Evolutionary conservation across 2,113 vertebrate genomes (phyloP).

Genomic region (Plotosus lineatus): DNA sequence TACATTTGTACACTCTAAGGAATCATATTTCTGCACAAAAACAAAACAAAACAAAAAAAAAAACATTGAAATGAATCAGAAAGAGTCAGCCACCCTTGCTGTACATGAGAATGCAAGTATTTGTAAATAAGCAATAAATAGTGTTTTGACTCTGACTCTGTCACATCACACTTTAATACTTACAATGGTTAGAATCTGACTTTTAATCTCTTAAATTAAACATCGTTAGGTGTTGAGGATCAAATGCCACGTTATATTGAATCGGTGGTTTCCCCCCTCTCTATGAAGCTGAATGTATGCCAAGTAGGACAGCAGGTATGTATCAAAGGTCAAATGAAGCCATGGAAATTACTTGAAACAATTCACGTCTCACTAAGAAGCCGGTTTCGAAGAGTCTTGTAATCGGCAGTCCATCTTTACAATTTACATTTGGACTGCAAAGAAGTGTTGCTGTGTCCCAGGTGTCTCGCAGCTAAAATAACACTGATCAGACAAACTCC

Average conservation of each 20-base stretch:
- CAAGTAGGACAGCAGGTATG: background rate
- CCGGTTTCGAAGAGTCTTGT: background rate
- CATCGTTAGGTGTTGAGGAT: background rate
- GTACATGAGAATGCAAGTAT: slow-evolving; percentile 24
- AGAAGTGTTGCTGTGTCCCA: slow-evolving; percentile 32
- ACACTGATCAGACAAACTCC: slow-evolving; percentile 52
- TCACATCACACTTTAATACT: slow-evolving; percentile 36
- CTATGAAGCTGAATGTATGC: background rate
- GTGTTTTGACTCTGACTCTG: slow-evolving; percentile 41
- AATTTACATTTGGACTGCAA: background rate
- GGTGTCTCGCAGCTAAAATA: slow-evolving; percentile 42
- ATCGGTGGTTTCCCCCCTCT: background rate
- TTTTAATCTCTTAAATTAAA: slow-evolving; percentile 27
- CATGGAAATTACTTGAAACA: slow-evolving; percentile 15
- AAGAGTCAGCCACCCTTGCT: slow-evolving; percentile 12
- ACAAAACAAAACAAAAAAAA: slow-evolving; percentile 22
- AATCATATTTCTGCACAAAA: slow-evolving; percentile 26
- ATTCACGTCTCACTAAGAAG: background rate
- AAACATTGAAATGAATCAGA: slow-evolving; percentile 6
- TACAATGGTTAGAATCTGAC: slow-evolving; percentile 26
- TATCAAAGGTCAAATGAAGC: slow-evolving; percentile 3
- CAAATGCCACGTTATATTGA: background rate
- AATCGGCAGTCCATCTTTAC: slow-evolving; percentile 7
- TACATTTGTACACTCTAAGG: slow-evolving; percentile 41
- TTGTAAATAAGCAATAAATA: slow-evolving; percentile 54